phyloP scores from a whole-genome alignment of 2,113 vertebrate species.

The Silurus asotus region DNA sequence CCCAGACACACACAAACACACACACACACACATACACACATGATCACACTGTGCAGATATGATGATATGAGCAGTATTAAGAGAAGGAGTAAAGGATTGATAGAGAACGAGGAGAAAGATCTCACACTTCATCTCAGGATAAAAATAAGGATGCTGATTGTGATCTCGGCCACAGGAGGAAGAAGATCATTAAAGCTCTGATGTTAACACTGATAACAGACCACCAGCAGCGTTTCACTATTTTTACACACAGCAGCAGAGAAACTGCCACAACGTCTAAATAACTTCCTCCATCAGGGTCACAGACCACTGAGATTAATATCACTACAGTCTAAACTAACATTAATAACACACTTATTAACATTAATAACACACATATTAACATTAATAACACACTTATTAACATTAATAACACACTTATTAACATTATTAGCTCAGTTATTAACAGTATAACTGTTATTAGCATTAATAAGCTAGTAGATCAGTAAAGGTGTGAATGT shows the following conservation, averaged over 20 bases:
- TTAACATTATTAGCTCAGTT: too few species aligned
- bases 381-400: too few species aligned
- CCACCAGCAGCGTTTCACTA: not conserved
- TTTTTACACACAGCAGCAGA: not conserved
- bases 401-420: too few species aligned
- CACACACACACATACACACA: too few species aligned
- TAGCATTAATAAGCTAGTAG: too few species aligned
- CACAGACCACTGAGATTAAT: not conserved
- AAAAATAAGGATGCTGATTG: not conserved
- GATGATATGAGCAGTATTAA: not conserved
- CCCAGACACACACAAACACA: too few species aligned
- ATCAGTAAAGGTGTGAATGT: too few species aligned
- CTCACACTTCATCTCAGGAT: not conserved
- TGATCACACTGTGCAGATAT: not conserved
- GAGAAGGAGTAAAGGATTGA: not conserved
- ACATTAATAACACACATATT: not conserved
- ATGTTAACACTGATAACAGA: not conserved
- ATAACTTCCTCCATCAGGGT: not conserved
- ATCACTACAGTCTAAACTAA: not conserved
- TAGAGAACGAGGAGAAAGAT: not conserved
- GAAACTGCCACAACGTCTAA: not conserved
- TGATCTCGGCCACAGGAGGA: not conserved
- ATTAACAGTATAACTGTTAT: too few species aligned
- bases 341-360: not conserved
- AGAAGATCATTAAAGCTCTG: not conserved